Percentiles rank a stretch among this genome's conserved stretches.
These are phyloP conservation scores for Magallana nippona DNA, from an alignment of 2,888 invertebrate species.

Conservation along the genomic window DNA sequence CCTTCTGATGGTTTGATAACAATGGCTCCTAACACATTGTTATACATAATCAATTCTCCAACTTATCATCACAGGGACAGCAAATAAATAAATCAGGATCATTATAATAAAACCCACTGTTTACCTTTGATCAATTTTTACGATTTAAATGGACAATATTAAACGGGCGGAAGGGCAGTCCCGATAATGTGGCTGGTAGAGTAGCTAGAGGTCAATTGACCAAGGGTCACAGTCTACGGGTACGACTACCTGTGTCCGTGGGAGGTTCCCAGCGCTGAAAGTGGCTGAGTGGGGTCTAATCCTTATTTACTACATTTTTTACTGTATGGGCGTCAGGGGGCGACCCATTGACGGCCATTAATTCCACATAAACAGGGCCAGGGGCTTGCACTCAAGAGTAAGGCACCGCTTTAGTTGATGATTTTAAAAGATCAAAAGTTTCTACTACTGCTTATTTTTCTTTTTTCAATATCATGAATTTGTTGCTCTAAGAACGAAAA, in stretches of 20 bases:
- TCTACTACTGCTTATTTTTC: not conserved
- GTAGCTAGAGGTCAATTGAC: not conserved
- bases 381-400: not conserved
- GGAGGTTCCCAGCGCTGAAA: constrained; percentile 7
- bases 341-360: not conserved
- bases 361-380: not conserved
- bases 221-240: not conserved
- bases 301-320: constrained; percentile 25
- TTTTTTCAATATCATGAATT: too few relatives aligned
- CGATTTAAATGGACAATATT: constrained; percentile 29
- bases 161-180: constrained; percentile 8
- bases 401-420: not conserved
- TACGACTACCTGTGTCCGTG: not conserved
- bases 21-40: not conserved
- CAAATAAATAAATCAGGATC: constrained; percentile 29
- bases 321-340: constrained; percentile 11
- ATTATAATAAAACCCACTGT: constrained; percentile 16
- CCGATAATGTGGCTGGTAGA: not conserved
- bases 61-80: not conserved
- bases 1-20: not conserved
- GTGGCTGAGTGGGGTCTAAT: constrained; percentile 16
- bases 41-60: constrained; percentile 16
- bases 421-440: constrained; percentile 3
- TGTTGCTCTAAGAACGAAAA: too few relatives aligned
- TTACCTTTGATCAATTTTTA: constrained; percentile 22